Base-by-base conservation (phyloP, 30 jellyfish, hydroid and myxozoan species). In the Aurelia aurita region DNA sequence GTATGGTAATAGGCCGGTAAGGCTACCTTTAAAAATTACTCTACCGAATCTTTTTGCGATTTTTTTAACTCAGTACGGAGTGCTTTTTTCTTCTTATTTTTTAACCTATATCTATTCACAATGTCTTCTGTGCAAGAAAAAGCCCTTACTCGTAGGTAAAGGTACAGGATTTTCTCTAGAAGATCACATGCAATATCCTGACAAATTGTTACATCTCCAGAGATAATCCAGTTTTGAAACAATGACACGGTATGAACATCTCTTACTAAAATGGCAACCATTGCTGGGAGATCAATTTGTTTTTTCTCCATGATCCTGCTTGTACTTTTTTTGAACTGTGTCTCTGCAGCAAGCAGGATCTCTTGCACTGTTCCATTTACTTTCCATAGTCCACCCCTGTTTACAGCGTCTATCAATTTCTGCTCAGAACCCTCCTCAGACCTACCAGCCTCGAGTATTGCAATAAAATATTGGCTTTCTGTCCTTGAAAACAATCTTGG, bases 361-460 rank as follows among this genome's bases (percentile, higher is more conserved):
- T 39, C 27, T 46, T 69, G 82, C 12, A 69, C 62, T 16, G 25
- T 69, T 22, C 27, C 35, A 25, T 39, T 34, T 22, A 69, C 35
- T 35, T 46, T 22, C 82, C 82, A 69, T 13, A 69, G 82, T 39
- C 82, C 82, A 69, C 82, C 82, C 62, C n/a, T 26, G 18, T 39
- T 69, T 39, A 69, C 58, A 69, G 62, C 15, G 13, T 34, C 82
- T 26, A 32, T 3, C 8, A 34, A 45, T 45, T 69, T 39, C 25
- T 39, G 82, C 25, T 22, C 58, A 22, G 82, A 34, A n/a, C 25
- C 65, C 13, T 69, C 82, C 62, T 69, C 35, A 39, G 26, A 34
- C 35, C 82, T 69, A 12, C 87, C 87, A 39, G 87, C 87, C 57
- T 55, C n/a, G 59, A 76, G 77, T 53, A 76, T 58, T 29, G 74